These are phyloP conservation scores for Osmerus mordax DNA, from an alignment of 2,113 vertebrate genomes.

Conservation along the genomic window DNA sequence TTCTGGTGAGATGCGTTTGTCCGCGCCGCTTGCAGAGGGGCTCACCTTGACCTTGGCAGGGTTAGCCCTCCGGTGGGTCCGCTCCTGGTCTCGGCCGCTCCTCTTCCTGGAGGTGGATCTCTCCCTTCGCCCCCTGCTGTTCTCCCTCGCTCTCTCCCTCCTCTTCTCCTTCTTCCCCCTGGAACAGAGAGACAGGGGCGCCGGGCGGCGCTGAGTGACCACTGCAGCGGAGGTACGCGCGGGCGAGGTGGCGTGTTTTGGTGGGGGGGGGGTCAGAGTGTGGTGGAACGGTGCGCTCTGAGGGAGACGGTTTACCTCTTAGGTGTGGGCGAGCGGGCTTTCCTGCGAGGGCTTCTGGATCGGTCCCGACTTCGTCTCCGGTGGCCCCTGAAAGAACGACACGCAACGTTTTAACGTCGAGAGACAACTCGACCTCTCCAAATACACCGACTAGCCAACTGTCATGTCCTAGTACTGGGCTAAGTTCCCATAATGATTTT, in stretches of 20 bases:
- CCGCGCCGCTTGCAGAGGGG: no score
- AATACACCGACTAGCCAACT: no score
- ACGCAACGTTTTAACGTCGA: no score
- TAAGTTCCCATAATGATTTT: no score
- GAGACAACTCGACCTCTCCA: no score
- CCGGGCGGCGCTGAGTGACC: background rate
- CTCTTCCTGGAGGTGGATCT: constrained; percentile 80
- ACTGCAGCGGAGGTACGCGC: background rate
- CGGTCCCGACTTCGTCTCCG: constrained; percentile 82
- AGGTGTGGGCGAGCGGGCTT: constrained; percentile 81
- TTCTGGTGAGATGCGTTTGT: no score
- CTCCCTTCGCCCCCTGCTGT: constrained; percentile 79
- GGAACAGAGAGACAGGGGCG: constrained; percentile 26
- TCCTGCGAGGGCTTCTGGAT: constrained; percentile 80
- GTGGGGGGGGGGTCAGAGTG: background rate
- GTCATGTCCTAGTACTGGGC: no score
- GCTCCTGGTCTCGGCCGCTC: constrained; percentile 80
- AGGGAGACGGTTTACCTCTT: constrained; percentile 69
- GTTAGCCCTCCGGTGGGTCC: constrained; percentile 67
- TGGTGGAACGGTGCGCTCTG: background rate
- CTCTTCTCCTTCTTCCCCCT: constrained; percentile 87
- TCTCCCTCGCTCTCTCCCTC: constrained; percentile 74
- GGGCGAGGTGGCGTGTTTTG: background rate
- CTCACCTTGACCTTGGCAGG: constrained; percentile 54
- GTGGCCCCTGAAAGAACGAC: constrained; percentile 69